Evolutionary conservation across 2,888 invertebrate genomes (phyloP).

Genomic region (Panzeria rudis): DNA sequence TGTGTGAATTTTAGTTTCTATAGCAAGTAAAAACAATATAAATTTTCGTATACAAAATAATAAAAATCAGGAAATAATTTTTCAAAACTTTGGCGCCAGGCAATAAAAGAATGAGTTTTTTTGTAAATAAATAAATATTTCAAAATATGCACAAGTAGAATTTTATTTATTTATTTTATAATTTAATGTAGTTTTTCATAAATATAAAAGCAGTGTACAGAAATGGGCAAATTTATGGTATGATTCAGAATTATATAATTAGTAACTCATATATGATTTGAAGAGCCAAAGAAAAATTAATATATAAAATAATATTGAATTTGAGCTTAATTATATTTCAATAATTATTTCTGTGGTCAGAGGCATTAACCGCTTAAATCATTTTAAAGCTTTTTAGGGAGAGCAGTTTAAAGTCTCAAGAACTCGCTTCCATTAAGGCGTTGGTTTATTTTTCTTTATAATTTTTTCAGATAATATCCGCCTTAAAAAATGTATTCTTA

Average conservation of each 20-base stretch:
- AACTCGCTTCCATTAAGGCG: no score
- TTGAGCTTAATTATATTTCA: no score
- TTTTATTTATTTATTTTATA: constrained; percentile 53
- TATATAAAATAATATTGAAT: no score
- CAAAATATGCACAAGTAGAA: constrained; percentile 35
- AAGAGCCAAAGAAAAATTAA: background rate
- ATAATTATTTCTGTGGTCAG: no score
- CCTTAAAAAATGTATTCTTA: no score
- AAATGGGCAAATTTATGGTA: background rate
- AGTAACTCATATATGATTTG: background rate
- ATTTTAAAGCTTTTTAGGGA: no score
- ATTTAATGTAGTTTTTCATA: constrained; percentile 9
- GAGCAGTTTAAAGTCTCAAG: no score
- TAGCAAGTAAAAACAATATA: constrained; percentile 37
- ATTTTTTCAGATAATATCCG: no score
- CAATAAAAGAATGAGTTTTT: constrained; percentile 61
- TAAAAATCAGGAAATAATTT: constrained; percentile 69
- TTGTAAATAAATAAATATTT: constrained; percentile 67
- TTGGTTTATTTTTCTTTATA: no score
- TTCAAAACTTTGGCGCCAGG: constrained; percentile 72
- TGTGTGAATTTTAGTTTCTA: background rate
- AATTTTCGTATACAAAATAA: constrained; percentile 48
- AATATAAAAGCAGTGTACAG: background rate
- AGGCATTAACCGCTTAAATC: no score
- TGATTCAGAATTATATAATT: background rate